phyloP scores from a whole-genome alignment of 2,797 vertebrate species.

The Characodon lateralis region DNA sequence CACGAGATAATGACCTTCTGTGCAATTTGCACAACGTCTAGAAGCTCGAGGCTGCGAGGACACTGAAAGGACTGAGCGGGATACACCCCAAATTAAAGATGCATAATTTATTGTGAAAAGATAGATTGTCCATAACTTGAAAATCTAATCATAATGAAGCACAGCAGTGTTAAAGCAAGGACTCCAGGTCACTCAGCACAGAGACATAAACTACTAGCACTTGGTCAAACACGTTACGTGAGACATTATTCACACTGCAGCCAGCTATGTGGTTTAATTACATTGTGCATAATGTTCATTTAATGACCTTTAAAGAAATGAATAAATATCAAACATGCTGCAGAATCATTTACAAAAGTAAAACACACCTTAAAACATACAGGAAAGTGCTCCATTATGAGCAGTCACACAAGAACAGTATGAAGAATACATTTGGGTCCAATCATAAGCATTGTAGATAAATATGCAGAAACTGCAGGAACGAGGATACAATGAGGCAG shows the following conservation, averaged over 20 bases:
- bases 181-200: constrained; percentile 17
- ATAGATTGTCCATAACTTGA: constrained; percentile 36
- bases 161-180: constrained; percentile 27
- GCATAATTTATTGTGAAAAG: constrained; percentile 31
- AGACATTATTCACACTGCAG: constrained; percentile 8
- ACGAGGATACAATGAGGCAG: no score
- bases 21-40: constrained; percentile 49
- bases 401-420: constrained; percentile 1
- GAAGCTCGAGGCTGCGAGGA: constrained; percentile 46
- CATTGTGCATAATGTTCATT: constrained; percentile 6
- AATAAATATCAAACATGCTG: neutral
- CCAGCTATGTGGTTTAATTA: constrained; percentile 18
- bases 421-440: neutral
- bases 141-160: constrained; percentile 43
- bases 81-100: constrained; percentile 41
- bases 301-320: constrained; percentile 14
- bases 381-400: no score
- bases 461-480: no score
- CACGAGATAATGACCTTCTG: constrained; percentile 54
- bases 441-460: no score
- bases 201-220: constrained; percentile 3
- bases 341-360: neutral
- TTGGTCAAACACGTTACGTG: constrained; percentile 6
- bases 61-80: constrained; percentile 35
- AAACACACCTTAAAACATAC: neutral